Base-by-base conservation (phyloP, 2,797 vertebrate species). In the Geotrypetes seraphini region DNA sequence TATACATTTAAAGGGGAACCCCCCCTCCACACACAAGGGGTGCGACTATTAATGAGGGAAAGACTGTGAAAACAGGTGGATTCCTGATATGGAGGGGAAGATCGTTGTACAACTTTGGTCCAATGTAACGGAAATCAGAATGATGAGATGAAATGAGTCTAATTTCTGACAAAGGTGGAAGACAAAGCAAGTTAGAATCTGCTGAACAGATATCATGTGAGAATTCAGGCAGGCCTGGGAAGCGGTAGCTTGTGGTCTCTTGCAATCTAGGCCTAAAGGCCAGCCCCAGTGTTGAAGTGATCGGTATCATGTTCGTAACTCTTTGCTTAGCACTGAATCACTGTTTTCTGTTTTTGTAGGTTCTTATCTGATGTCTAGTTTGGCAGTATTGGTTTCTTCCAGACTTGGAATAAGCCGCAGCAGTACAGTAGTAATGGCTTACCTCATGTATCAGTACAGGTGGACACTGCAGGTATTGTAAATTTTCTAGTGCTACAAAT, bases 331-430 rank as follows among this genome's bases (percentile, higher is more conserved):
- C 10, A 5, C 22, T 22, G 36, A 47, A 39, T 23, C 16, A 21
- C 38, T 40, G 9, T 24, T 3, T 16, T 5, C 32, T 57, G 31
- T 28, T 39, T 34, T 1, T 60, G 12, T 58, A 85, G 82, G 74
- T 5, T 3, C 46, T 25, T 56, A 78, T 38, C 17, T 70, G 7
- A 18, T 17, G 2, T 21, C 4, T 0, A 57, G 47, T 31, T 81
- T 74, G 1, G 53, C 76, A n/a, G 43, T 83, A 20, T 58, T 95
- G 63, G 57, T 92, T 19, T 77, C 78, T 52, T 94, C 90, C 30
- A 75, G 31, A 5, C 39, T 51, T 21, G 92, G 89, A 16, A 66
- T 82, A 25, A 90, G 87, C 44, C 75, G 87, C 11, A 79, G 88
- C 64, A 79, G 81, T 23, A 45, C 81, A 0, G 64, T 40, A 1